Conservation (phyloP, 1,140 invertebrate genomes). For the Trinorchestia longiramus region DNA sequence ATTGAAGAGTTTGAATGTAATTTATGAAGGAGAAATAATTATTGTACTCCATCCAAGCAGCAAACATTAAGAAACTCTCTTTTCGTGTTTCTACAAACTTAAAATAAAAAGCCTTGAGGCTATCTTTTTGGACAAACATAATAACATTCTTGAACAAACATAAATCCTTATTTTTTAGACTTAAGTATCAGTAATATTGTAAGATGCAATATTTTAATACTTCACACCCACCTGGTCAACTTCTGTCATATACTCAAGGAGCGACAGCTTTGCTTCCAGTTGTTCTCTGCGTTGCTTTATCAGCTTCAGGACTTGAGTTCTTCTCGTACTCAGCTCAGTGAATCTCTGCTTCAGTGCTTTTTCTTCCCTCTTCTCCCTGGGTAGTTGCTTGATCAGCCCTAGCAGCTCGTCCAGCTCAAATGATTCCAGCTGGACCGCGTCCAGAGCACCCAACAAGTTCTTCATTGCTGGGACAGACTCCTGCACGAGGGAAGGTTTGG, state of each 20-base stretch:
- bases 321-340: not conserved
- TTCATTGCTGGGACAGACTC: not conserved
- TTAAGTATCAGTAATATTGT: no score
- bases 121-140: no score
- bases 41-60: no score
- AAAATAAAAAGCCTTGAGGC: no score
- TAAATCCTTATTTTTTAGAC: no score
- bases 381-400: not conserved
- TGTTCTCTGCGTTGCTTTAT: not conserved
- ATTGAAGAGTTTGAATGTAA: no score
- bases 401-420: not conserved
- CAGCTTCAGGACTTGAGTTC: not conserved
- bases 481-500: not conserved
- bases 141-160: no score
- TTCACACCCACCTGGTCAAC: slow-evolving; percentile 12
- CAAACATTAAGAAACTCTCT: no score
- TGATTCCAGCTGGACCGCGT: not conserved
- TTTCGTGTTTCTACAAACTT: no score
- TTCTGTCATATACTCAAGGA: not conserved
- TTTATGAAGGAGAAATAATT: no score
- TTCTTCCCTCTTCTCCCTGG: not conserved
- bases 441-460: not conserved
- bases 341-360: not conserved
- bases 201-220: no score
- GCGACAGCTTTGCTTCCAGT: not conserved